A percentile compares a stretch with the other conserved stretches of the same genome.
Conservation (phyloP, 2,888 invertebrate species). For the Tachina fera region DNA sequence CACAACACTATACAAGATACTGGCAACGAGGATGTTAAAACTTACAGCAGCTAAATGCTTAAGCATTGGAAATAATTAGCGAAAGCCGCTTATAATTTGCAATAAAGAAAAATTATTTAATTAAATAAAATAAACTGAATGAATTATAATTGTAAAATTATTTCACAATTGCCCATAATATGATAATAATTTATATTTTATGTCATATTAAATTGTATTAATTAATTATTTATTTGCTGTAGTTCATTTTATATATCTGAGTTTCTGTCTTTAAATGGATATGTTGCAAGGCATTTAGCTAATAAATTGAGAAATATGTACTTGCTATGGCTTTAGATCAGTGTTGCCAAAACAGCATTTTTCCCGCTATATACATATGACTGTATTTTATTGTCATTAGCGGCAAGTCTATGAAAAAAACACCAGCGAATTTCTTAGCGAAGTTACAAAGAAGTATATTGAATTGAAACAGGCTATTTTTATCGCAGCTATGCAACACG, state of each 20-base stretch:
- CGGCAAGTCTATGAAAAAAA: too few species aligned
- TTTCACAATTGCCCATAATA: slow-evolving; percentile 47
- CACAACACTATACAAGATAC: slow-evolving; percentile 4
- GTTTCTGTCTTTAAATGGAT: not conserved
- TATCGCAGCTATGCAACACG: too few species aligned
- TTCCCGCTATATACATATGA: too few species aligned
- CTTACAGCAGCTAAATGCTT: not conserved
- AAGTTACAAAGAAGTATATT: too few species aligned
- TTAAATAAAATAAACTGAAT: slow-evolving; percentile 22
- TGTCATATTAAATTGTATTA: slow-evolving; percentile 38
- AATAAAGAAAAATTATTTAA: not conserved
- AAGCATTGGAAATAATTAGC: not conserved
- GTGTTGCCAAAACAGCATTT: too few species aligned
- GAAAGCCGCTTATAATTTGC: not conserved
- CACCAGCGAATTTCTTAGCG: too few species aligned
- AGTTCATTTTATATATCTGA: slow-evolving; percentile 4
- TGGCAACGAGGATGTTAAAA: slow-evolving; percentile 47
- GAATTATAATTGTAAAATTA: slow-evolving; percentile 58
- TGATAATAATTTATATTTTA: slow-evolving; percentile 34
- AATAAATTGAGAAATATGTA: slow-evolving; percentile 20
- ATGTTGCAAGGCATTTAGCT: not conserved
- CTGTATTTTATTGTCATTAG: too few species aligned
- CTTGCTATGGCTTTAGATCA: not conserved
- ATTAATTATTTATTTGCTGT: slow-evolving; percentile 28
- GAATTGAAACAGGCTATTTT: too few species aligned